phyloP scores from a whole-genome alignment of 1,140 invertebrate genomes.

The Ganaspis sp. region DNA sequence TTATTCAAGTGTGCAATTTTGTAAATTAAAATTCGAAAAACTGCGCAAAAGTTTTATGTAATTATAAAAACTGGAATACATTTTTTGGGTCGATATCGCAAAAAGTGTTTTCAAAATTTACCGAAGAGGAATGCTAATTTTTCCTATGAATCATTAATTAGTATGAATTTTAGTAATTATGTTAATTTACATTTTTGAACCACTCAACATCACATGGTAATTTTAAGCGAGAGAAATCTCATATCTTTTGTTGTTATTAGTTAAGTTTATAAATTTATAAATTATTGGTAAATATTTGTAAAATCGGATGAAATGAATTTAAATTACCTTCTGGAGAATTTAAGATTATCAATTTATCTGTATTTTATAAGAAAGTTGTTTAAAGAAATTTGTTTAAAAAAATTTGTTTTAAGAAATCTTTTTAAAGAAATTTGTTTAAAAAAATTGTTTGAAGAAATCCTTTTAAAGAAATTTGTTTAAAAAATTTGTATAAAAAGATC shows the following conservation, averaged over 20 bases:
- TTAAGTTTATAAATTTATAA: not conserved
- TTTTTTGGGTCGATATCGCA: no score
- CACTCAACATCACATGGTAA: slow-evolving; percentile 14
- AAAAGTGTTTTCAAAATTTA: not conserved
- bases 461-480: no score
- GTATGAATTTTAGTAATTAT: no score
- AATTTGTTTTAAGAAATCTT: no score
- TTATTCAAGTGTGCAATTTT: not conserved
- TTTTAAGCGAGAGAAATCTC: not conserved
- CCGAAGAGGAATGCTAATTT: no score
- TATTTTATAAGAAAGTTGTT: not conserved
- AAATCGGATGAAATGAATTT: not conserved
- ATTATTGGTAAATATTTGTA: not conserved
- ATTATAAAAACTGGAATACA: no score
- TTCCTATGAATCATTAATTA: no score
- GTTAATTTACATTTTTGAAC: not conserved
- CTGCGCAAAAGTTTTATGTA: no score
- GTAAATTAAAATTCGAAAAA: not conserved
- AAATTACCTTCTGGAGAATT: not conserved
- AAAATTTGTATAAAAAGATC: no score
- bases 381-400: no score
- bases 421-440: no score
- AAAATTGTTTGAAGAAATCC: no score
- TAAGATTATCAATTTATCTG: not conserved
- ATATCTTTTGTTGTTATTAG: not conserved